Evolutionary conservation across 2,888 invertebrate species (phyloP), one percentile per base, ranked within the genome.

Genomic region (Resseliella maxima): DNA sequence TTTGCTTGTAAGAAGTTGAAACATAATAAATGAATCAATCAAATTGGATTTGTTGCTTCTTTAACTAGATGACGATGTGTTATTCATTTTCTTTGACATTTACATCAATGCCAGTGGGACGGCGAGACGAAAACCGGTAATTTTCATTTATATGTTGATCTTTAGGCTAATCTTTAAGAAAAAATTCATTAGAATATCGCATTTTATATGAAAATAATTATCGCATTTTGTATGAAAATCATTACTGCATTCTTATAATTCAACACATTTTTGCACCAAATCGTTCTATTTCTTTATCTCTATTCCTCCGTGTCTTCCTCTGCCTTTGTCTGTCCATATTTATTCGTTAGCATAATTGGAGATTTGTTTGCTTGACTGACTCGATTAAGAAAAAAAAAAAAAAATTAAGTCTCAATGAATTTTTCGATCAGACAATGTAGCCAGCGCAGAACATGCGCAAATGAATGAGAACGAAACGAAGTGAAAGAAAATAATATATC

Each of bases 41-140:
- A 35, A 72, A 72, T 72, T 72, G 72, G 72, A 72, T 35, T 72
- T 72, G 72, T 72, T 72, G 72, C 72, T 72, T n/a, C 72, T 27
- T 72, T 72, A 72, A 72, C 27, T 24, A 15, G 72, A 72, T 72
- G 72, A 31, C 31, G 5, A 31, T 72, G 31, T 72, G 31, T 21
- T 12, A 15, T 41, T 18, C 27, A 59, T 72, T 72, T 72, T 72
- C 31, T 31, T 59, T 59, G 18, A 41, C 12, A n/a, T 24, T n/a
- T 59, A 8, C 41, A 41, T 41, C 41, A 41, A 8, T 59, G n/a
- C n/a, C 5, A 24, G 5, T 24, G 24, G 24, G 6, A 24, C 24
- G 59, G 59, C 59, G 59, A 24, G 59, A n/a, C 1, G 24, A 24
- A 5, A 59, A 24, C 3, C 24, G 24, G 5, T 6, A 2, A 59